Conservation (phyloP, 2,113 vertebrate genomes). For the Poecile atricapillus region DNA sequence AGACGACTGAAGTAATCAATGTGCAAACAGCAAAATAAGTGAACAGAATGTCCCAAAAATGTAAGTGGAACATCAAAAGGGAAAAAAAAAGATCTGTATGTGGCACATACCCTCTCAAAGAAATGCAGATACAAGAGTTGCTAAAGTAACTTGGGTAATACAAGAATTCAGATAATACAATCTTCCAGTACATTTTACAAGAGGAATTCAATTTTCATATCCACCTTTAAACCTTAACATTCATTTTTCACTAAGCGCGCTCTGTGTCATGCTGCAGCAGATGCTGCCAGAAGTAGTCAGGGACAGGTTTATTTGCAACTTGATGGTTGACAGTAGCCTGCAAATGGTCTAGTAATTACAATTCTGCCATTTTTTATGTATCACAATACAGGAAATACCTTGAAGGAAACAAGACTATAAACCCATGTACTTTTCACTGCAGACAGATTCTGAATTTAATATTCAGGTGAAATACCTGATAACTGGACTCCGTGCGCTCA, state of each 20-base stretch:
- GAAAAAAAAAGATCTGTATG: neutral
- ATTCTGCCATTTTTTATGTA: neutral
- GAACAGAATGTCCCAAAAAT: neutral
- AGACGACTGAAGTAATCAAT: neutral
- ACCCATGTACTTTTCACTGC: neutral
- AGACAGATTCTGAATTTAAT: neutral
- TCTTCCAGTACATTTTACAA: neutral
- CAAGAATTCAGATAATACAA: neutral
- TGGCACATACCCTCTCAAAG: neutral
- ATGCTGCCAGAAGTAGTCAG: neutral
- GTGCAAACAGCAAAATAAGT: constrained; percentile 2
- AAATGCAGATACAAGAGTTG: neutral
- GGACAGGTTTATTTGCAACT: neutral
- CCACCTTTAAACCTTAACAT: neutral
- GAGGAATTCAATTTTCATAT: neutral
- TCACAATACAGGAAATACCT: neutral
- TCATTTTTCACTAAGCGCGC: neutral
- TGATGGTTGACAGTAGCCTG: neutral
- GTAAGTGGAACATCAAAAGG: neutral
- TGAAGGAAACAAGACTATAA: neutral
- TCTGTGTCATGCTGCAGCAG: neutral
- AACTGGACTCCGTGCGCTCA: neutral
- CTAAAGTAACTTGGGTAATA: neutral
- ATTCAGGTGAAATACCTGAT: neutral
- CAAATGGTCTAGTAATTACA: neutral